Evolutionary conservation across 2,888 invertebrate genomes (phyloP), one percentile per base, ranked within the genome.

Genomic region (Melieria picta): DNA sequence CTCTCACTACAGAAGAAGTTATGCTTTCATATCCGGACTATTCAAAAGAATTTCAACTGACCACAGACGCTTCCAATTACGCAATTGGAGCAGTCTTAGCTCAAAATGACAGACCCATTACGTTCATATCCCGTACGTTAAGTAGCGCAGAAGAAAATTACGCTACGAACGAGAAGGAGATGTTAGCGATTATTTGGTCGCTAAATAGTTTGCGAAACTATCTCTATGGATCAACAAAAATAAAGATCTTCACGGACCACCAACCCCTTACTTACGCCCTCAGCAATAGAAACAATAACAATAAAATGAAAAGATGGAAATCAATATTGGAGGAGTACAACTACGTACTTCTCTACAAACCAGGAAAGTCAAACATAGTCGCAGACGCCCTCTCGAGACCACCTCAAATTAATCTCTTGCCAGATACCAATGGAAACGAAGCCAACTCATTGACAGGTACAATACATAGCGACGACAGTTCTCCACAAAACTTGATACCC

Each of bases 251-350:
- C 63, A 75, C 75, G 0, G 74, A 71, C 48, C 71, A 30, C 30
- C 30, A 30, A 73, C 42, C 75, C 11, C 69, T 75, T 4, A 77
- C 73, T 1, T 71, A 65, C 10, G 74, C 74, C 0, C 45, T 77
- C 1, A 74, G 73, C 43, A 76, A 73, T n/a, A 74, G 73, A 50
- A 77, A 75, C n/a, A 64, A 52, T 4, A 77, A 75, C n/a, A 64
- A 52, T 4, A 75, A 75, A 52, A 52, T 75, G 10, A 75, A 76
- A 58, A 9, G 71, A n/a, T 77, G 77, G 75, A 76, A 77, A 65
- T 62, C 71, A 1, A 57, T 66, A 5, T 55, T 76, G 1, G 72
- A 76, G 52, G 74, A 77, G 9, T 74, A 74, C 43, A 70, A 76
- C 10, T 72, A 77, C 13, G 75, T 75, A 64, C 45, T 30, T 30